Percentiles rank a stretch among this genome's conserved stretches.
phyloP scores from a whole-genome alignment of 1,140 invertebrate genomes.

The Mercenaria mercenaria region DNA sequence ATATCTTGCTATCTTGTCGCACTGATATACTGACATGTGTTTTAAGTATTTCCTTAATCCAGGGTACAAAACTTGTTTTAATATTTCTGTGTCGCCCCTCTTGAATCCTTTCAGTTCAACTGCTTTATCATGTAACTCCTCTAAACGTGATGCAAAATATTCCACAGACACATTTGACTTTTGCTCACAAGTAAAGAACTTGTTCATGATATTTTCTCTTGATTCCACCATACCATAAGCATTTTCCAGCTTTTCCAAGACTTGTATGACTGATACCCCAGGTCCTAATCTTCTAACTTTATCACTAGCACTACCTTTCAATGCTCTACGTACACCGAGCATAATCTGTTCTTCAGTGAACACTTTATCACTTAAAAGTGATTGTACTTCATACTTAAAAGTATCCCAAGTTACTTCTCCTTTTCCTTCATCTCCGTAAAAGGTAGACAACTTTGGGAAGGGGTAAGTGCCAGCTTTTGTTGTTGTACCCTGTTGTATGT shows the following conservation, averaged over 20 bases:
- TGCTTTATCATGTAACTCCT: constrained; percentile 28
- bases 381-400: constrained; percentile 43
- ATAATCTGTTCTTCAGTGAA: constrained; percentile 39
- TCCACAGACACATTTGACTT: not conserved
- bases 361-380: not conserved
- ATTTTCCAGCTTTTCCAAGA: not conserved
- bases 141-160: constrained; percentile 29
- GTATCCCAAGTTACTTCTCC: constrained; percentile 30
- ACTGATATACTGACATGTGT: not conserved
- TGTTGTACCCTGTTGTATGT: not conserved
- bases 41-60: constrained; percentile 11
- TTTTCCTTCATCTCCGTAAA: constrained; percentile 47
- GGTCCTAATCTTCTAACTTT: constrained; percentile 24
- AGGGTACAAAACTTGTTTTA: not conserved
- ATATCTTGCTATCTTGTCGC: not conserved
- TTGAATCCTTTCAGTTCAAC: not conserved
- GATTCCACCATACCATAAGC: constrained; percentile 34
- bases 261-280: not conserved
- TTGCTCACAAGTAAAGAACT: constrained; percentile 10
- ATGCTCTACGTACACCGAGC: not conserved
- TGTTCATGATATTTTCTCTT: constrained; percentile 8
- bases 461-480: not conserved
- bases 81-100: not conserved
- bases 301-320: constrained; percentile 8
- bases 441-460: constrained; percentile 29